Evolutionary conservation across 2,113 vertebrate species (phyloP), one percentile per base, ranked within the genome.

Genomic region (Aythya baeri): DNA sequence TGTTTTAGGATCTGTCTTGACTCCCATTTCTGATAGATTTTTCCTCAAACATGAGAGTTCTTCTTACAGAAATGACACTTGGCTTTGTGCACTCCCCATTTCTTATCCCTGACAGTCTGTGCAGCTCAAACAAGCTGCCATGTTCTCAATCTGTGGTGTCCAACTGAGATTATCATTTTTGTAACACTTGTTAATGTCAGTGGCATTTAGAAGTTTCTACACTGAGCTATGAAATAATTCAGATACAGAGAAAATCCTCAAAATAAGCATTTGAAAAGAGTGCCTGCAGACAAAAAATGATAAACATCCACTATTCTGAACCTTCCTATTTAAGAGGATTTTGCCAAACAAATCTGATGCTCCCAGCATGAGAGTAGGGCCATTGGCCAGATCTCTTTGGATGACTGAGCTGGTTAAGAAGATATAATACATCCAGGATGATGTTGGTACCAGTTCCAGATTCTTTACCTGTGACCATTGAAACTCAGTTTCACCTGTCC

Each of bases 111-210:
- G 93, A 73, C 89, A 94, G 68, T 68, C 77, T 88, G 43, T 57
- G 52, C 11, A 6, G 65, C 77, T 92, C 77, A 49, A 54, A 82
- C 38, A 89, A 95, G n/a, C 54, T 4, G 0, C 66, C 87, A 94
- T 20, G 0, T 95, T 89, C 93, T 95, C 91, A 85, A 54, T 87
- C 84, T 91, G 86, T 36, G 89, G 67, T 0, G 18, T 63, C 84
- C 91, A 96, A 83, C 89, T 71, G 94, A 96, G 95, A 92, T 91
- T 73, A 92, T 94, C 74, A 89, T 94, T 87, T 91, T 83, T 89
- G 91, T 95, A 94, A 91, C 94, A 92, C 77, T 85, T 96, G 94
- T 95, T 97, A 95, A 95, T 92, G 95, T 92, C 95, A 92, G 71
- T 95, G 96, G 88, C 93, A 95, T 97, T 96, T 96, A 94, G 84